Base-by-base conservation (phyloP, 2,797 vertebrate genomes). In the Sebastes kiyomatsui region DNA sequence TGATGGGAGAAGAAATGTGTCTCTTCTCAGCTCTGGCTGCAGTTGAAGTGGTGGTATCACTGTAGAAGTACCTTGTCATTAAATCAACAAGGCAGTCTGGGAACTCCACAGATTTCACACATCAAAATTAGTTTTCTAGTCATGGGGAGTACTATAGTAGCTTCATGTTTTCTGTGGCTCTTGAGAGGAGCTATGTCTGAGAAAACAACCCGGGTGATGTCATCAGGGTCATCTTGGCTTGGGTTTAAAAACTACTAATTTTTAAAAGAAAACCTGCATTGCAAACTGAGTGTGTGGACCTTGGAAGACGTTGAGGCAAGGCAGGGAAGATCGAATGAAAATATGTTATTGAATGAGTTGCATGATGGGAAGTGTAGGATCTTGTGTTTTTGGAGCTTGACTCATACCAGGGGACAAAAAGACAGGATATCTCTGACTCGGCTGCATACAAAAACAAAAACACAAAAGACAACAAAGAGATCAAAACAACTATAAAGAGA, bases 61-160 rank as follows among this genome's bases (percentile, higher is more conserved):
- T 38, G 18, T 58, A 13, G 22, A 58, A 20, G 35, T 23, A 22
- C 56, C 7, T 38, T 2, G 6, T 25, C n/a, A 25, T 54, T 54
- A n/a, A n/a, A 38, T 28, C 7, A 67, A 58, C 23, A 14, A 28
- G 4, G 38, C 20, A 6, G n/a, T 33, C 6, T 18, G 55, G 22
- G 72, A 84, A 56, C 60, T 67, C 81, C 61, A 28, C 61, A 60
- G 23, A 73, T 64, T 77, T 80, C 42, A 69, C 68, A 22, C 38
- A 54, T 66, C 38, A 27, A 22, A 60, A 71, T 72, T 22, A 1
- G 49, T 73, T 62, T 74, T 56, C 18, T n/a, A 1, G 32, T 66
- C 42, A 60, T 2, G 20, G 16, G 20, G 7, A n/a, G 49, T 5
- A n/a, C 20, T 2, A 27, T 11, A 4, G 38, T 27, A 30, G 27